These are phyloP conservation scores for Acrocera orbiculus DNA, from an alignment of 2,888 invertebrate genomes.

Conservation along the genomic window DNA sequence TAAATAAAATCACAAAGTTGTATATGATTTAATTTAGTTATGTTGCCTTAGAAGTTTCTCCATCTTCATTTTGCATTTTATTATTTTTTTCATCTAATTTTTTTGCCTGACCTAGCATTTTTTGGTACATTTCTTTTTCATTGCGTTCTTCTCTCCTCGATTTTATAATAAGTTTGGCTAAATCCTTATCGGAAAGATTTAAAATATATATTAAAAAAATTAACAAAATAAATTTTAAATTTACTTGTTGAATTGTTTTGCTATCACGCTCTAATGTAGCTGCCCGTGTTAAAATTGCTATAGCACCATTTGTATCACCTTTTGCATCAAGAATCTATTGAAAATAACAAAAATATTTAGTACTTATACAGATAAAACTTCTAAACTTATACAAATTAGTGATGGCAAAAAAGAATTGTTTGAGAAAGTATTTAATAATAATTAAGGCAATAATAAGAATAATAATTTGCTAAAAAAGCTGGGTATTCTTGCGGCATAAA, in stretches of 20 bases:
- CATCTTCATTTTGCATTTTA: conserved; percentile 3
- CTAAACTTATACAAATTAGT: too few relatives aligned
- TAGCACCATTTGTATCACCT: conserved; percentile 52
- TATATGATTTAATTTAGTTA: too few relatives aligned
- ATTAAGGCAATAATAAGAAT: too few relatives aligned
- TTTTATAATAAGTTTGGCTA: conserved; percentile 37
- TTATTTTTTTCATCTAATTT: conserved; percentile 27
- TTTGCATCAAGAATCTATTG: conserved; percentile 44
- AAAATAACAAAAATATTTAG: neutral
- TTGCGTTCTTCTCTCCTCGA: conserved; percentile 39
- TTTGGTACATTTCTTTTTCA: conserved; percentile 47
- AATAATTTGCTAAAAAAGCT: too few relatives aligned
- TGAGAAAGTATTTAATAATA: too few relatives aligned
- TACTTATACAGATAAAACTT: too few relatives aligned
- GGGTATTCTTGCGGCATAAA: too few relatives aligned
- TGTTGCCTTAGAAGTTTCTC: too few relatives aligned
- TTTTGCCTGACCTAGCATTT: conserved; percentile 42
- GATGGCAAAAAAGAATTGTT: too few relatives aligned
- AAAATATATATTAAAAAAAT: neutral
- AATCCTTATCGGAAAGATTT: conserved; percentile 25
- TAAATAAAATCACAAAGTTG: neutral
- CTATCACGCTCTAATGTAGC: conserved; percentile 46
- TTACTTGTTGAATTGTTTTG: conserved; percentile 35
- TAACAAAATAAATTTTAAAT: neutral
- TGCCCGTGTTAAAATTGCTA: conserved; percentile 44